Evolutionary conservation across 2,113 vertebrate species (phyloP).

Genomic region (Phoenicopterus ruber): DNA sequence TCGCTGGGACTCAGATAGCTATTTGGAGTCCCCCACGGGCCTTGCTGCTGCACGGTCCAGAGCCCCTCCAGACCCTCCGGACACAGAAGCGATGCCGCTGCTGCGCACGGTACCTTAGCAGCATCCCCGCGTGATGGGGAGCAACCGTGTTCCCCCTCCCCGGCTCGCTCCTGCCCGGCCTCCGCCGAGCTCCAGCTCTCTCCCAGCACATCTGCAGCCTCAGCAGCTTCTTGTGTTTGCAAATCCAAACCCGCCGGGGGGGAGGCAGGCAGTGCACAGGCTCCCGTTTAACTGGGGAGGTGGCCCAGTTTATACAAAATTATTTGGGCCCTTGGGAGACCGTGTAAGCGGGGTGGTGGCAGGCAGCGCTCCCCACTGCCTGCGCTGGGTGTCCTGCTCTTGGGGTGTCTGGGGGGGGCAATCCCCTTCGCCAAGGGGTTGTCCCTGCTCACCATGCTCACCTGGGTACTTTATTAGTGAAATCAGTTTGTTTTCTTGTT

Average conservation of each 20-base stretch:
- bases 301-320: background rate
- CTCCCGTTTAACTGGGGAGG: background rate
- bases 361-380: background rate
- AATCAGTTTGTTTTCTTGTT: background rate
- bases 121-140: background rate
- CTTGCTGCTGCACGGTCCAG: background rate
- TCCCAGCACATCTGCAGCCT: background rate
- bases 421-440: background rate
- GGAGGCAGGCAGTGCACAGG: background rate
- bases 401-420: background rate
- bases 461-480: background rate
- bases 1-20: background rate
- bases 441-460: background rate
- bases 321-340: background rate
- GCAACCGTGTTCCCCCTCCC: rapidly evolving
- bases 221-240: background rate
- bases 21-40: background rate
- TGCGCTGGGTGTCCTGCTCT: background rate
- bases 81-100: background rate
- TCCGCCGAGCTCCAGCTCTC: background rate
- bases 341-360: background rate
- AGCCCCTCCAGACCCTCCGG: background rate
- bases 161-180: rapidly evolving
- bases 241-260: background rate
- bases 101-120: background rate